Conservation (phyloP, 2,113 vertebrate species). For the Mus pahari region DNA sequence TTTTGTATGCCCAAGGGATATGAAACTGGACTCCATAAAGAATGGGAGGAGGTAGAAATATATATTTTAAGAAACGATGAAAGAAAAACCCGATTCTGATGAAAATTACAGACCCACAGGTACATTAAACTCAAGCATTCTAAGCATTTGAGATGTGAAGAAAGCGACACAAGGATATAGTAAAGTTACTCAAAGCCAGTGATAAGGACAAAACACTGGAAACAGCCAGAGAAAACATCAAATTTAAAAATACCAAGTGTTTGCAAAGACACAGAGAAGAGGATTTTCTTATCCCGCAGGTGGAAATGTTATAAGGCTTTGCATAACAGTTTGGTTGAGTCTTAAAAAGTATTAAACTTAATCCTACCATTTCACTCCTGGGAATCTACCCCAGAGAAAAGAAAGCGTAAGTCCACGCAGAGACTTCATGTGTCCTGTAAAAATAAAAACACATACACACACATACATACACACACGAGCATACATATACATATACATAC, state of each 20-base stretch:
- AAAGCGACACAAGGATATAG: background rate
- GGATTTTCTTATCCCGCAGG: background rate
- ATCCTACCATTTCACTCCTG: background rate
- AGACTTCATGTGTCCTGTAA: background rate
- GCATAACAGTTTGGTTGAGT: background rate
- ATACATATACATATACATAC: background rate
- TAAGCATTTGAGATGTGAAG: background rate
- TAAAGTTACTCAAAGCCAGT: background rate
- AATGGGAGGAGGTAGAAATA: background rate
- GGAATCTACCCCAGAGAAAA: background rate
- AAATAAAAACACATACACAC: background rate
- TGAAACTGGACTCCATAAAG: background rate
- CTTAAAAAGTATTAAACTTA: background rate
- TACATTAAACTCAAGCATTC: background rate
- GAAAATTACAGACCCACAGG: slow-evolving; percentile 5
- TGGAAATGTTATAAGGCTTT: background rate
- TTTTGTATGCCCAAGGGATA: background rate
- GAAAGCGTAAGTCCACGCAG: background rate
- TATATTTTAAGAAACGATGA: slow-evolving; percentile 31
- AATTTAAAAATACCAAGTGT: background rate
- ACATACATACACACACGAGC: background rate
- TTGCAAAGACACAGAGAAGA: background rate
- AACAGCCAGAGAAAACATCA: background rate
- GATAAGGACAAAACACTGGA: background rate
- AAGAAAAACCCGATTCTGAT: background rate